Percentiles rank a stretch among this genome's conserved stretches.
These are phyloP conservation scores for Corythoichthys intestinalis DNA, from an alignment of 2,113 vertebrate genomes.

Conservation along the genomic window DNA sequence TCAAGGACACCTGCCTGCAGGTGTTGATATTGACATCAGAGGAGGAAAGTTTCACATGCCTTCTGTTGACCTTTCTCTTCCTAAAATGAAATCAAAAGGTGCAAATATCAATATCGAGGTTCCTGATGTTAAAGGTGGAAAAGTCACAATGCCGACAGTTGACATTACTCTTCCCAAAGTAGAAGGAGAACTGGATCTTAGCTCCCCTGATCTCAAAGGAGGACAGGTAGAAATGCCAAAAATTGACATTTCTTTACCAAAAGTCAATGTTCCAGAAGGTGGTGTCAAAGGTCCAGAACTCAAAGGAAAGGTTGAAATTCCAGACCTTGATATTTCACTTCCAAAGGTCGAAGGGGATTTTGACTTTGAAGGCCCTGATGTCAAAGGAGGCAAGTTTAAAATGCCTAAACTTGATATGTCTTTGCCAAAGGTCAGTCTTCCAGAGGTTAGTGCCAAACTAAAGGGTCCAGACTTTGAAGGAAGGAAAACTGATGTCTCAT, in stretches of 20 bases:
- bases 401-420: conserved; percentile 51
- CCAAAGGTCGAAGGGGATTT: conserved; percentile 31
- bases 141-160: neutral
- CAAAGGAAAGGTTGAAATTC: conserved; percentile 21
- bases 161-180: conserved; percentile 1
- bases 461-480: conserved; percentile 14
- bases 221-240: neutral
- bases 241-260: conserved; percentile 15
- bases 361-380: conserved; percentile 5
- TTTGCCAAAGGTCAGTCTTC: conserved; percentile 46
- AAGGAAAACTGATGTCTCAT: conserved; percentile 43
- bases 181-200: neutral
- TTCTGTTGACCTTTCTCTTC: neutral
- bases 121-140: conserved; percentile 10
- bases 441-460: conserved; percentile 5
- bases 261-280: conserved; percentile 12
- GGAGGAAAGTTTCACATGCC: conserved; percentile 24
- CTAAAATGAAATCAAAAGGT: conserved; percentile 1
- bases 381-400: conserved; percentile 18
- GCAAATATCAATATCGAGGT: neutral
- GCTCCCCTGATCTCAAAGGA: neutral
- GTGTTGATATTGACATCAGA: conserved; percentile 35
- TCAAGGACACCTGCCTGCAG: conserved; percentile 33
- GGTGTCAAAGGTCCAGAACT: neutral
- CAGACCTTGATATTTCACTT: conserved; percentile 44